phyloP scores from a whole-genome alignment of 2,888 invertebrate species.

The Aporophyla nigra region DNA sequence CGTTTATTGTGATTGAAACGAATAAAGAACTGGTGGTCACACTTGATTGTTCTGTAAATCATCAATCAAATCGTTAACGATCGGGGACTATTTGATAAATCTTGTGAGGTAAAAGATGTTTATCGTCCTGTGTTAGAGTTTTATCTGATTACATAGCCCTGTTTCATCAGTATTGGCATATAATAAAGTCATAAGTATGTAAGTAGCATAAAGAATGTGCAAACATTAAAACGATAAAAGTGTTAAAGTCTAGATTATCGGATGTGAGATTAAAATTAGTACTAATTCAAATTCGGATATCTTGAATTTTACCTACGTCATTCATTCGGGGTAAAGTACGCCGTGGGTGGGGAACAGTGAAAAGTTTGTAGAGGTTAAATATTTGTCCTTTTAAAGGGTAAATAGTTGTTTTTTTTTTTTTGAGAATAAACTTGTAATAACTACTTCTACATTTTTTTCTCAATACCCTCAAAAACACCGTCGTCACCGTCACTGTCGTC shows the following conservation, averaged over 20 bases:
- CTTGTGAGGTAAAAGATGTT: slow-evolving; percentile 6
- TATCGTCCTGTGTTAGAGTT: slow-evolving; percentile 18
- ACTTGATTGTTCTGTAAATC: slow-evolving; percentile 24
- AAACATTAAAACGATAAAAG: slow-evolving; percentile 13
- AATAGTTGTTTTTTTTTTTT: not conserved
- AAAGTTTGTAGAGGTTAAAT: not conserved
- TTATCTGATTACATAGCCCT: slow-evolving; percentile 24
- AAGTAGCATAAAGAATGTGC: not conserved
- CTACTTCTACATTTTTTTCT: too few species aligned
- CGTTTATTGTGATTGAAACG: slow-evolving; percentile 20
- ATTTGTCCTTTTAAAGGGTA: not conserved
- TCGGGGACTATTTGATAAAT: not conserved
- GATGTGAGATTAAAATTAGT: not conserved
- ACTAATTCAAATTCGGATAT: not conserved
- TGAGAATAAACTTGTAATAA: too few species aligned
- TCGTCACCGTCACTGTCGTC: too few species aligned
- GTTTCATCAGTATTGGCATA: slow-evolving; percentile 30
- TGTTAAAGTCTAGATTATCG: slow-evolving; percentile 13
- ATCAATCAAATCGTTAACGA: slow-evolving; percentile 18
- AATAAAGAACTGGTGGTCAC: slow-evolving; percentile 9
- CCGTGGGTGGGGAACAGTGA: not conserved
- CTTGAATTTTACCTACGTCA: not conserved
- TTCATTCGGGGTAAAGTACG: not conserved
- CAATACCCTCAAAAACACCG: too few species aligned
- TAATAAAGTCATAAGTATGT: slow-evolving; percentile 11